A percentile compares a stretch with the other conserved stretches of the same genome.
Conservation (phyloP, 2,797 vertebrate genomes). For the Helarctos malayanus region DNA sequence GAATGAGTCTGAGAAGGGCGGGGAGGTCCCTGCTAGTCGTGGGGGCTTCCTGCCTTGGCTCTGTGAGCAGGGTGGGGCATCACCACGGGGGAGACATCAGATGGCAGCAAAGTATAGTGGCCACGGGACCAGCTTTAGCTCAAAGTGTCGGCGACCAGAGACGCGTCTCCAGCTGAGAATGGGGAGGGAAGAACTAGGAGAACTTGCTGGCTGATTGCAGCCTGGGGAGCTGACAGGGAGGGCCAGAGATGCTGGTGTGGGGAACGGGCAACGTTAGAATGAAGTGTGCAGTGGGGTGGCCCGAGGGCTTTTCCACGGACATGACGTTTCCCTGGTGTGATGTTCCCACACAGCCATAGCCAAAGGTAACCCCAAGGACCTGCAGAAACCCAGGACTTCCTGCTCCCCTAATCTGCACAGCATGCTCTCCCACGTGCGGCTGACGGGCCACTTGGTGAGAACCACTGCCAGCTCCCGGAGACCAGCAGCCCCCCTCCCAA, state of each 20-base stretch:
- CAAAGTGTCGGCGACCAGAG: neutral
- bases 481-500: neutral
- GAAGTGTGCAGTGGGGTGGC: neutral
- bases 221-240: accelerated
- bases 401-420: neutral
- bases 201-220: no score
- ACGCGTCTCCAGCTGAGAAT: neutral
- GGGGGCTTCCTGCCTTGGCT: no score
- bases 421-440: accelerated
- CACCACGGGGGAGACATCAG: accelerated
- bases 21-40: no score
- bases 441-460: neutral
- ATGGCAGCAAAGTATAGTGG: accelerated
- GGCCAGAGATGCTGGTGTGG: accelerated
- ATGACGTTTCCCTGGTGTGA: neutral
- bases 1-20: accelerated
- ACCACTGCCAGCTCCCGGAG: accelerated
- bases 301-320: neutral
- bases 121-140: no score
- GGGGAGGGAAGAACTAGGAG: no score
- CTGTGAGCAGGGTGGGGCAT: accelerated
- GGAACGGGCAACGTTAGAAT: accelerated
- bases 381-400: neutral
- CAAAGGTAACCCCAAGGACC: no score
- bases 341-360: neutral